Evolutionary conservation across 2,888 invertebrate genomes (phyloP), one percentile per base, ranked within the genome.

Genomic region (Drosophila vallismaia): DNA sequence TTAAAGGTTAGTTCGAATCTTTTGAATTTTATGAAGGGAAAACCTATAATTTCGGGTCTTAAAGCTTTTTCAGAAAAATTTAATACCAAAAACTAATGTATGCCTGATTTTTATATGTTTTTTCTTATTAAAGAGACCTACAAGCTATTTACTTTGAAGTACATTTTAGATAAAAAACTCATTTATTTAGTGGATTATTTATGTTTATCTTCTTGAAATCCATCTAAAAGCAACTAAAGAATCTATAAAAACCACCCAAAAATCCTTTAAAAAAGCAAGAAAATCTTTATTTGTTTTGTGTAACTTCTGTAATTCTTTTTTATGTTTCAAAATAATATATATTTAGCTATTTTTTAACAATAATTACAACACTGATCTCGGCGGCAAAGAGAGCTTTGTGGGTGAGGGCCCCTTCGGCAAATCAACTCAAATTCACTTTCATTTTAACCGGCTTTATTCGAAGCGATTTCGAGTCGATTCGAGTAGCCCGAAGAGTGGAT

Each of bases 391-490:
- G 40, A 19, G 44, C 24, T 44, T 10, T 44, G 24, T 44, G 19
- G 24, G 10, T 24, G 12, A 12, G 33, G 26, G 45, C 26, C 44
- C 28, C 12, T 40, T 42, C 52, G 10, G 36, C 7, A 14, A 45
- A 57, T 49, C 4, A 50, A 71, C 71, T 76, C 76, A 79, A 82
- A 82, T 77, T 88, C 83, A 88, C 88, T 83, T 83, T 83, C 83
- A 86, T 76, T 86, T 75, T 70, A 56, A 85, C 76, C 64, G 73
- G 77, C 57, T 51, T 60, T 28, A 69, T 14, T 42, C 57, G 36
- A 33, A 48, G 40, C 49, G 8, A 26, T 6, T 19, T 26, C 45
- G 36, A 57, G 40, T 24, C 29, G 60, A 59, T 10, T 60, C 29
- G 59, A 60, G 60, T 59, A 19, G 19, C 31, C 9, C 4, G 9